Evolutionary conservation across 2,797 vertebrate species (phyloP), one percentile per base, ranked within the genome.

Genomic region (Silurus aristotelis): DNA sequence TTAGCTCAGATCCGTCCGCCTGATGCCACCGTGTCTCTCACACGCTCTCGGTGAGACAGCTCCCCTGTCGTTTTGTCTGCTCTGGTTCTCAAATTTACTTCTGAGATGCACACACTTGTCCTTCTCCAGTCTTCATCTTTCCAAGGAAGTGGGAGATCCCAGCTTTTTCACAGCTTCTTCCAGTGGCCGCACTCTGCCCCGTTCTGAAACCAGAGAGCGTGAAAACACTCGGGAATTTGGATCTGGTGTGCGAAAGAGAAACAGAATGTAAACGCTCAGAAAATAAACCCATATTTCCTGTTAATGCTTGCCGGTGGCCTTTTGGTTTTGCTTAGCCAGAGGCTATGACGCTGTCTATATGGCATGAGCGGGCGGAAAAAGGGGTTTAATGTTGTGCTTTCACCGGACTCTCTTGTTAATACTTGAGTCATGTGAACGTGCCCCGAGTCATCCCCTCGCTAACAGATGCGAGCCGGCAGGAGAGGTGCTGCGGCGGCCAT

Each of bases 211-310:
- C 43, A 9, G 83, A 93, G 93, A 92, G 91, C 85, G 87, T 87
- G 38, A 76, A 56, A 79, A 82, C 71, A 86, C 93, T n/a, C 2
- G n/a, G 67, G 64, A 83, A 75, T 81, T 88, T 88, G 48, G 72
- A 60, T 84, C 72, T 83, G 71, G 82, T 84, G 85, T 48, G 58
- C 46, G 80, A 86, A 84, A 78, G 87, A 88, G 89, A 88, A 87
- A 82, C 87, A 89, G 87, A 88, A 89, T 84, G 77, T 85, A 88
- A 90, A 88, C 80, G 82, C 85, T 80, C 70, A 68, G 79, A 93
- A 94, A 94, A 95, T 95, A 95, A 96, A 95, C 93, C 93, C 93
- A 91, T 90, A 90, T 95, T 96, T 96, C 94, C 95, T 95, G 93
- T 94, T 94, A 95, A 94, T 92, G 91, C 94, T 92, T 91, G 91